phyloP scores from a whole-genome alignment of 2,797 vertebrate species.

The Malacoctenus gilli region DNA sequence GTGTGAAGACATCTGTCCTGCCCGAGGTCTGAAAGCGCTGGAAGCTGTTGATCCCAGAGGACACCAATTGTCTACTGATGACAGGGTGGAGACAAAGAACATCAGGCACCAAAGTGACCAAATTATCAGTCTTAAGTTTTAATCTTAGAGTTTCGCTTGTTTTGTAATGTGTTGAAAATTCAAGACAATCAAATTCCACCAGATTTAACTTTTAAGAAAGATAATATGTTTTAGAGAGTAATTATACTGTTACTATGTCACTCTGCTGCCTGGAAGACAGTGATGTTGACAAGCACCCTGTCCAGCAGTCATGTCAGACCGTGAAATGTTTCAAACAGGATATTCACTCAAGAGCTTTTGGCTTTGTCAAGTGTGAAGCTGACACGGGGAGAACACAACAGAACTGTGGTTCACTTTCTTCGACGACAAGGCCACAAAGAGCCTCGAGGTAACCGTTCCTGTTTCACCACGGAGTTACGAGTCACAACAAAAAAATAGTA shows the following conservation, averaged over 20 bases:
- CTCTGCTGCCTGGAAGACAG: no score
- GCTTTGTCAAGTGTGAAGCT: neutral
- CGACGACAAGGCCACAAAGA: slow-evolving; percentile 4
- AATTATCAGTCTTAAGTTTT: no score
- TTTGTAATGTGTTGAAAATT: no score
- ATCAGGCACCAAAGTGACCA: slow-evolving; percentile 48
- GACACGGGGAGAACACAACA: neutral
- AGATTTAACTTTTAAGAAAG: no score
- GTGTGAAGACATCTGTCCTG: slow-evolving; percentile 64
- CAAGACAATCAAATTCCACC: no score
- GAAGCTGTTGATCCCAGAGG: slow-evolving; percentile 60
- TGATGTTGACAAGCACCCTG: slow-evolving; percentile 1
- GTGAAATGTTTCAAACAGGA: neutral
- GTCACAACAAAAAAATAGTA: slow-evolving; percentile 33
- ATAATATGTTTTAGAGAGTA: no score
- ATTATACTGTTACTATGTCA: no score
- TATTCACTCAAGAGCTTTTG: neutral
- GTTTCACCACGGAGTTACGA: slow-evolving; percentile 17
- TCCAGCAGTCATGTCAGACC: slow-evolving; percentile 10
- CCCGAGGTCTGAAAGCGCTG: slow-evolving; percentile 60
- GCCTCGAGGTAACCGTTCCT: slow-evolving; percentile 6
- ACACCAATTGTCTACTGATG: slow-evolving; percentile 66
- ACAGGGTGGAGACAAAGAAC: slow-evolving; percentile 52
- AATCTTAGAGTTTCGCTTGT: no score
- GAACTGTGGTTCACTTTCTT: slow-evolving; percentile 25